Conservation (phyloP, 2,888 invertebrate species). For the Girardia tigrina region DNA sequence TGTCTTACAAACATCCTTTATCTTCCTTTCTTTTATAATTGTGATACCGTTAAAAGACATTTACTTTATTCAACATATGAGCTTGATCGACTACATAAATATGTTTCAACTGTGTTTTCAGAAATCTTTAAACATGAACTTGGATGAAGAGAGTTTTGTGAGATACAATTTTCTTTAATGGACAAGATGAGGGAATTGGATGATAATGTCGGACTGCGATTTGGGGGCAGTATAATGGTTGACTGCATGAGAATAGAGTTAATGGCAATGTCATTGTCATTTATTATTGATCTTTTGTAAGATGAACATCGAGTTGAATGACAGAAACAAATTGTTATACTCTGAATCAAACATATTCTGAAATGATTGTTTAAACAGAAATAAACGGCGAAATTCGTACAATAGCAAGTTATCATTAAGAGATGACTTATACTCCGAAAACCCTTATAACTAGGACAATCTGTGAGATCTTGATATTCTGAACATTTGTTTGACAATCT, state of each 20-base stretch:
- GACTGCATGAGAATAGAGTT: conserved; percentile 1
- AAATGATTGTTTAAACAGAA: background rate
- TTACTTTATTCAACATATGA: background rate
- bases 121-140: background rate
- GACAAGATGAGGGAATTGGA: background rate
- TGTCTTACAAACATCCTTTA: no score
- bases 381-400: background rate
- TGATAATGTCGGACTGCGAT: background rate
- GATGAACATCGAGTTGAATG: background rate
- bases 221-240: background rate
- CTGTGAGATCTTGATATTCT: background rate
- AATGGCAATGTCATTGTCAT: background rate
- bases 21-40: no score
- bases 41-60: no score
- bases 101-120: conserved; percentile 10
- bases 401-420: background rate
- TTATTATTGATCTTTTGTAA: background rate
- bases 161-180: background rate
- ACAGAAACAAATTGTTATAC: background rate
- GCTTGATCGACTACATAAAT: conserved; percentile 16
- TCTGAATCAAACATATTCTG: background rate
- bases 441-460: background rate
- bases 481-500: background rate
- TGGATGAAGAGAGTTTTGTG: background rate
- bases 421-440: background rate